A percentile compares a stretch with the other conserved stretches of the same genome.
Conservation (phyloP, 2,113 vertebrate genomes). For the Ctenodactylus gundi region DNA sequence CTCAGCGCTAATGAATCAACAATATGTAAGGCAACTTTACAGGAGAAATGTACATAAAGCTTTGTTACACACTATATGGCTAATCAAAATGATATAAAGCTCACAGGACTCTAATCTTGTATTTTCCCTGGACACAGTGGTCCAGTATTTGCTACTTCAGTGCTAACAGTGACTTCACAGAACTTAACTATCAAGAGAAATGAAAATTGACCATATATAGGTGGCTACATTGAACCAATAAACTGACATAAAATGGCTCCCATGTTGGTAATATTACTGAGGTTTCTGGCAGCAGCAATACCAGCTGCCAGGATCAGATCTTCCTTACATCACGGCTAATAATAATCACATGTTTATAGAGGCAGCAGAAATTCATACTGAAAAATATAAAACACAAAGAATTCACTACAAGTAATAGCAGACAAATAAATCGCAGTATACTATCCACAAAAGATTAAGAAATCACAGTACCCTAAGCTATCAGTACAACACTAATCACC, state of each 20-base stretch:
- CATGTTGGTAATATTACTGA: not conserved
- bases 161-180: not conserved
- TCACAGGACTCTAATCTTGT: not conserved
- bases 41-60: not conserved
- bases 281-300: not conserved
- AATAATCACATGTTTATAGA: not conserved
- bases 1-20: not conserved
- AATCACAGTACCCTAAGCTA: not conserved
- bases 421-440: not conserved
- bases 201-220: not conserved
- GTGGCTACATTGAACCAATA: not conserved
- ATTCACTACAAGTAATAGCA: not conserved
- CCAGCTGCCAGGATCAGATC: not conserved
- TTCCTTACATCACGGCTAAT: not conserved
- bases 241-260: not conserved
- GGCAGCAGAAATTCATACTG: not conserved
- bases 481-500: not conserved
- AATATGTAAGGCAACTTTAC: not conserved
- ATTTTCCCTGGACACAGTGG: not conserved
- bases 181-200: not conserved
- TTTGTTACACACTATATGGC: not conserved
- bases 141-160: not conserved
- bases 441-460: not conserved
- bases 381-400: not conserved
- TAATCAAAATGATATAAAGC: not conserved